Evolutionary conservation across 2,113 vertebrate species (phyloP), one percentile per base, ranked within the genome.

Genomic region (Apteryx mantelli): DNA sequence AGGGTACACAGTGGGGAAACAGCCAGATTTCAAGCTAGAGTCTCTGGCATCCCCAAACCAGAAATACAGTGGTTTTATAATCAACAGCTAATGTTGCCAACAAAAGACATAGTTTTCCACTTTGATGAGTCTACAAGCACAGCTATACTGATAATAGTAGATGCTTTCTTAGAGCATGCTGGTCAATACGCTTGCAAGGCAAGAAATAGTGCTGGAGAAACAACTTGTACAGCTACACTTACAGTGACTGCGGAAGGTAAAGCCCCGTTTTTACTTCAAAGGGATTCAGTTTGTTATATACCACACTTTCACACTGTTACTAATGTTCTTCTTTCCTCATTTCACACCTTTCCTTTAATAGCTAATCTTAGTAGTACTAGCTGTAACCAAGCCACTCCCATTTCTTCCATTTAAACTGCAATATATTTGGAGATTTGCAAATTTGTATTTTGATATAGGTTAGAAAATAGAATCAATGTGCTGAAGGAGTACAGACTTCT

Each of bases 41-140:
- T 99, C 42, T 99, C 98, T 89, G 98, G 98, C 95, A 96, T 97
- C 89, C 99, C 99, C 32, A 99, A 98, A 96, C 98, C 99, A 95
- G 98, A 99, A 97, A 98, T 99, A 79, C 98, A 98, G 92, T 99
- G 99, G 99, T 99, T 99, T 98, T 99, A 99, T 96, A 98, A 99
- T 91, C 98, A 98, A 86, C 98, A 98, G 55, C 98, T 97, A 69
- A 98, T 99, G 79, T 97, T 97, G 74, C 98, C 99, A 97, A 96
- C 97, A 82, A 99, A 98, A 98, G 98, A 99, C 88, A 65, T 99
- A 98, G 98, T 99, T 96, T 99, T 99, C 98, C 98, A 99, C 96
- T 99, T 99, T 97, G 99, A 99, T 97, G 98, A 99, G 96, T 98
- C 98, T 95, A 98, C 99, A 86, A 98, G 98, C 98, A 98, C 98